Conservation (phyloP, 1,140 invertebrate genomes). For the Drosophila malerkotliana region DNA sequence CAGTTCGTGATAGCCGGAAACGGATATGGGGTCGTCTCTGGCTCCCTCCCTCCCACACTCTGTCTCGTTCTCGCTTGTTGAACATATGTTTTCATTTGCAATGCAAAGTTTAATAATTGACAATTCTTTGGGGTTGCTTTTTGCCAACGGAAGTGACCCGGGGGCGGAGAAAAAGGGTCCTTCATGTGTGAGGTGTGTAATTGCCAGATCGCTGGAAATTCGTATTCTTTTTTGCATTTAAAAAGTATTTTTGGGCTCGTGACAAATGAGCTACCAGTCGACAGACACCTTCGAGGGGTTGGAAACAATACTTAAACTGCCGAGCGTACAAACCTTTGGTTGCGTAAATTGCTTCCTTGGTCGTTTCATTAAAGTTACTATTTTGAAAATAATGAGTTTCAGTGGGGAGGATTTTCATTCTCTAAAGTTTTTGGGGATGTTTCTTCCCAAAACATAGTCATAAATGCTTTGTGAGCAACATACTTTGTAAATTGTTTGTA, state of each 20-base stretch:
- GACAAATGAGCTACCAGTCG: slow-evolving; percentile 62
- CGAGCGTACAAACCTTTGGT: not conserved
- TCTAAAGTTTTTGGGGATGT: slow-evolving; percentile 19
- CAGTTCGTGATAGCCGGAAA: slow-evolving; percentile 72
- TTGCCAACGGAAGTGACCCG: slow-evolving; percentile 17
- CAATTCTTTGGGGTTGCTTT: slow-evolving; percentile 62
- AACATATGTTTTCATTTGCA: slow-evolving; percentile 82
- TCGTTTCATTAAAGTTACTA: slow-evolving; percentile 40
- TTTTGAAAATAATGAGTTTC: slow-evolving; percentile 49
- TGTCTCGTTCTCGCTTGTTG: slow-evolving; percentile 56
- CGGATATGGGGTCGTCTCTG: slow-evolving; percentile 63
- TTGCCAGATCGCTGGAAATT: slow-evolving; percentile 63
- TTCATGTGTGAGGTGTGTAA: slow-evolving; percentile 56
- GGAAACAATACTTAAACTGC: slow-evolving; percentile 4
- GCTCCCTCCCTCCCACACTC: not conserved
- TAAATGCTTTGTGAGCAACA: not conserved
- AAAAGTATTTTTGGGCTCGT: slow-evolving; percentile 46
- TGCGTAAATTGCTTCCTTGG: slow-evolving; percentile 22
- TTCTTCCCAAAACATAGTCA: slow-evolving; percentile 4
- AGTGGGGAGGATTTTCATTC: slow-evolving; percentile 20
- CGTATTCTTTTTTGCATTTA: slow-evolving; percentile 33
- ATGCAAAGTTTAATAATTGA: slow-evolving; percentile 82
- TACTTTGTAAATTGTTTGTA: not conserved
- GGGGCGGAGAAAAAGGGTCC: not conserved
- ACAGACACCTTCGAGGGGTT: slow-evolving; percentile 35